Conservation (phyloP, 2,113 vertebrate species). For the Pteruthius melanotis region DNA sequence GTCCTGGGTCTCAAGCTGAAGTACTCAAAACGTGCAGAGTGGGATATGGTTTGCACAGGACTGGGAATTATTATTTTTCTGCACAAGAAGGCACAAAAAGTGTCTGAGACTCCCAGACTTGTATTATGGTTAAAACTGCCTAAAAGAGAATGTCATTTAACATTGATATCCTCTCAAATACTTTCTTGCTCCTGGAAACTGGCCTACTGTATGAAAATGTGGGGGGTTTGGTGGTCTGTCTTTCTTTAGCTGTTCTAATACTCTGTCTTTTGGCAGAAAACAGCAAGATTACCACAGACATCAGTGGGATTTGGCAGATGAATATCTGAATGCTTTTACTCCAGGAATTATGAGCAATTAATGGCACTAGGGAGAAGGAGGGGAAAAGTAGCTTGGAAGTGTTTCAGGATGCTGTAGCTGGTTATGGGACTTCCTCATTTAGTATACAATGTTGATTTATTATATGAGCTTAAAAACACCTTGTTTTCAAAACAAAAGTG, state of each 20-base stretch:
- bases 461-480: neutral
- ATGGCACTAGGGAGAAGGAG: neutral
- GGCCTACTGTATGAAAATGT: neutral
- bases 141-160: neutral
- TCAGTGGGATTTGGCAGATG: neutral
- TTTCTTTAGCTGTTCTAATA: neutral
- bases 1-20: neutral
- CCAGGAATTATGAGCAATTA: neutral
- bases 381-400: neutral
- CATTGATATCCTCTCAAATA: neutral
- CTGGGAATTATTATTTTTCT: neutral
- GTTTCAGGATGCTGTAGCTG: neutral
- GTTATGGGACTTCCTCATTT: neutral
- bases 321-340: neutral
- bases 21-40: neutral
- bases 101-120: neutral
- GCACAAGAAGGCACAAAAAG: neutral
- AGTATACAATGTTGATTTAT: neutral
- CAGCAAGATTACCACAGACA: neutral
- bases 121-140: neutral
- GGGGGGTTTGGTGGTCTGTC: rapidly evolving
- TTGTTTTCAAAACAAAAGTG: conserved; percentile 21
- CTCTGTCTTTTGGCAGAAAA: neutral
- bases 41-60: neutral
- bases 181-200: neutral